Percentiles rank a stretch among this genome's conserved stretches.
Conservation (phyloP, 2,113 vertebrate species). For the Lepisosteus oculatus region DNA sequence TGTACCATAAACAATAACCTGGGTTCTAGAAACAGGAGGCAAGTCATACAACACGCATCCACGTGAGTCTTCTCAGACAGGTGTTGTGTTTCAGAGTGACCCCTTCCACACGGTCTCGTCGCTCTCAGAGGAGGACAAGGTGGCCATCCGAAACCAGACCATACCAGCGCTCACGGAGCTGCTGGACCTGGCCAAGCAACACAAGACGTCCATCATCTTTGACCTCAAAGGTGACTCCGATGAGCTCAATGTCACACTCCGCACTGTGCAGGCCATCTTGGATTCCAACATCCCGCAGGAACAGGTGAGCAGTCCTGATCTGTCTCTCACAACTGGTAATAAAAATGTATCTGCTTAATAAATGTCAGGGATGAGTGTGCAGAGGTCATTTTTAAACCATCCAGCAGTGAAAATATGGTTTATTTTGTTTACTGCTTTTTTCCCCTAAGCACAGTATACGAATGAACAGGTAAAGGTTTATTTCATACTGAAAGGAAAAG, state of each 20-base stretch:
- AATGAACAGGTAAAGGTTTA: no score
- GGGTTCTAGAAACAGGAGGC: no score
- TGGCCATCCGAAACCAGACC: conserved; percentile 53
- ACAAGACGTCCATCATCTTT: conserved; percentile 80
- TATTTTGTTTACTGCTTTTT: no score
- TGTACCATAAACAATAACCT: no score
- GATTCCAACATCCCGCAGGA: conserved; percentile 52
- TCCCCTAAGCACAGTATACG: no score
- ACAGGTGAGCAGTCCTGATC: conserved; percentile 54
- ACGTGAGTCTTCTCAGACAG: neutral
- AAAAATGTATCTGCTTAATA: no score
- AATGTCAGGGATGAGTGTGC: no score
- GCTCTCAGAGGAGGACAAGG: conserved; percentile 58
- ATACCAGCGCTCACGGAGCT: conserved; percentile 66
- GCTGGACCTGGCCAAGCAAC: conserved; percentile 55
- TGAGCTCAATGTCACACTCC: conserved; percentile 53
- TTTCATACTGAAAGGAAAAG: no score
- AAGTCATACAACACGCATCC: no score
- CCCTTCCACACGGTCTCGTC: conserved; percentile 67
- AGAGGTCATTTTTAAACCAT: no score
- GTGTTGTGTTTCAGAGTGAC: conserved; percentile 58
- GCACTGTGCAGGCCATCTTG: conserved; percentile 58
- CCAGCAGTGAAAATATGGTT: no score
- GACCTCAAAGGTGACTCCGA: conserved; percentile 72
- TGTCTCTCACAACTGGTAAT: no score